Conservation (phyloP, 2,797 vertebrate genomes). For the Taeniopygia guttata region DNA sequence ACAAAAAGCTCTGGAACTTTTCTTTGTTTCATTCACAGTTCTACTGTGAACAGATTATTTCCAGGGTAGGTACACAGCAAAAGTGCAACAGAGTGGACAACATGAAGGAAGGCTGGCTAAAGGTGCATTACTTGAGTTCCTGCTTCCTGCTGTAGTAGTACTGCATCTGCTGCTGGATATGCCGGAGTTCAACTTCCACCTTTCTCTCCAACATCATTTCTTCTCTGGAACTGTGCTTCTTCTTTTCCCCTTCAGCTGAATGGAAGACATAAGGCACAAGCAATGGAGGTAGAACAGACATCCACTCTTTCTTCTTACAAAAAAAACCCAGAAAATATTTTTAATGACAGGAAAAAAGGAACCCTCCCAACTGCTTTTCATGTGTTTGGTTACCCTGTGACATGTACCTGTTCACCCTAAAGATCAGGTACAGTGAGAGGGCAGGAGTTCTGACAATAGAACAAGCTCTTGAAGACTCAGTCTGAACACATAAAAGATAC, state of each 20-base stretch:
- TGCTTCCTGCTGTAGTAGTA: slow-evolving; percentile 82
- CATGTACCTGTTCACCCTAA: neutral
- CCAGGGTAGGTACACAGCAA: neutral
- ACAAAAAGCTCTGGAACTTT: neutral
- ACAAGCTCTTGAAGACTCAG: neutral
- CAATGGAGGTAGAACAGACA: neutral
- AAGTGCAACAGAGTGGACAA: neutral
- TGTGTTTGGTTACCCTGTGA: neutral
- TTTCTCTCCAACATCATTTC: neutral
- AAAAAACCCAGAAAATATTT: neutral
- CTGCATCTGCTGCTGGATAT: slow-evolving; percentile 83
- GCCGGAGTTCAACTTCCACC: slow-evolving; percentile 80
- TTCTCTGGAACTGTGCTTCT: neutral
- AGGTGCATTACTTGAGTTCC: slow-evolving; percentile 79
- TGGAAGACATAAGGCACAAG: neutral
- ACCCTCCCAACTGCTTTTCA: neutral
- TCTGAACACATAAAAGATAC: neutral
- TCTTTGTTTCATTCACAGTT: neutral
- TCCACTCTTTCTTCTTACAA: neutral
- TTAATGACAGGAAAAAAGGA: neutral
- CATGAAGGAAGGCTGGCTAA: neutral
- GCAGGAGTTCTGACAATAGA: neutral
- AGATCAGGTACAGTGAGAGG: neutral
- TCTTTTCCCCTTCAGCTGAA: slow-evolving; percentile 6
- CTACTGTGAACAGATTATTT: neutral